Evolutionary conservation across 2,797 vertebrate genomes (phyloP).

Genomic region (Crax fasciolata): DNA sequence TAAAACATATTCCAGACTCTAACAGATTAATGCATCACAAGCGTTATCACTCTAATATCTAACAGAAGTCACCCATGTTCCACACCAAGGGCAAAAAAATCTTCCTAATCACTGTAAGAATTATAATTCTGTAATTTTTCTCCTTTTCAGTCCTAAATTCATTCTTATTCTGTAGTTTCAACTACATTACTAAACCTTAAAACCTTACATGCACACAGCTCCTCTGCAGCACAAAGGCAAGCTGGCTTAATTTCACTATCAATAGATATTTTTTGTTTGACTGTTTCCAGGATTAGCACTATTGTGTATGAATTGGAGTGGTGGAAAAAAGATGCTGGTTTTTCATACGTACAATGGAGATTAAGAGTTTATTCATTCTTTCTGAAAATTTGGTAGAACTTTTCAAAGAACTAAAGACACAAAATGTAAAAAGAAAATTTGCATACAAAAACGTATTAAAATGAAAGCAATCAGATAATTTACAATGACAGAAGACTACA

Average conservation of each 20-base stretch:
- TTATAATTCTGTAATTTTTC: background rate
- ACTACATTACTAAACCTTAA: background rate
- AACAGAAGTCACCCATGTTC: background rate
- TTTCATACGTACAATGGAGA: background rate
- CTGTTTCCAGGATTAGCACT: background rate
- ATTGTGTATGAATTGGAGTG: background rate
- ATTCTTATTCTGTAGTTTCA: background rate
- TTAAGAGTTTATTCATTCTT: background rate
- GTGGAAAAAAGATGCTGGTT: background rate
- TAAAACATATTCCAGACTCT: background rate
- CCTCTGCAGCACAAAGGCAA: background rate
- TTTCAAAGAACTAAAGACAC: background rate
- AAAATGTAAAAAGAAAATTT: background rate
- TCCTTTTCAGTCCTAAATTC: background rate
- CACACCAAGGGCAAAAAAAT: background rate
- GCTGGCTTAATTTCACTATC: background rate
- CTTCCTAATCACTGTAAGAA: background rate
- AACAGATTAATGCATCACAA: fast-evolving
- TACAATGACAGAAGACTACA: background rate
- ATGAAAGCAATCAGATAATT: background rate
- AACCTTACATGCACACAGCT: background rate
- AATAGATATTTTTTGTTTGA: background rate
- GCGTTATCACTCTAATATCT: background rate
- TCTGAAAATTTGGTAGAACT: background rate
- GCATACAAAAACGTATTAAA: background rate